Percentiles rank a stretch among this genome's conserved stretches.
Conservation (phyloP, 2,888 invertebrate genomes). For the Dichetophora obliterata region DNA sequence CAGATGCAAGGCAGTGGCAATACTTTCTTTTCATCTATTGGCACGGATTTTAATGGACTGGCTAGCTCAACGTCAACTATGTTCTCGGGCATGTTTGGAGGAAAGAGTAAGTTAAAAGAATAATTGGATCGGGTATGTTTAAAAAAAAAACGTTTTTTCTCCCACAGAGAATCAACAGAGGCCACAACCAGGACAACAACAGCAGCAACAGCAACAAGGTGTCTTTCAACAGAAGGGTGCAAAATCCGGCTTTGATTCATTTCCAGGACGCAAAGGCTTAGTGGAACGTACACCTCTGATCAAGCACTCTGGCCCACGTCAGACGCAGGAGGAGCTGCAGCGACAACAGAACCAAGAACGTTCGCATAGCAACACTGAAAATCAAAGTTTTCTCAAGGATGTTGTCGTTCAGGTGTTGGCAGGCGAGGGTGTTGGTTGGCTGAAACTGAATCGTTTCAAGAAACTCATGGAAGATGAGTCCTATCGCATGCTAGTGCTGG, state of each 20-base stretch:
- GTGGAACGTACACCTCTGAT: conserved; percentile 92
- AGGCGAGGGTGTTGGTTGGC: conserved; percentile 85
- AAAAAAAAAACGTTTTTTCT: not conserved
- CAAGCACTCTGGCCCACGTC: conserved; percentile 81
- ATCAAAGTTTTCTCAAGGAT: conserved; percentile 94
- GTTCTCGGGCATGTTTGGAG: conserved; percentile 94
- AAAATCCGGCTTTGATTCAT: conserved; percentile 77
- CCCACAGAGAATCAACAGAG: conserved; percentile 61
- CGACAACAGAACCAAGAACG: conserved; percentile 79
- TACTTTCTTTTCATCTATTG: conserved; percentile 91
- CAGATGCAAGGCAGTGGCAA: conserved; percentile 75
- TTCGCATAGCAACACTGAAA: conserved; percentile 86
- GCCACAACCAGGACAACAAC: conserved; percentile 53
- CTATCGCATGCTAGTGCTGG: conserved; percentile 94
- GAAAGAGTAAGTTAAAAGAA: conserved; percentile 32
- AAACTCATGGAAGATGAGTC: conserved; percentile 99
- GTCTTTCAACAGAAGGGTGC: conserved; percentile 54
- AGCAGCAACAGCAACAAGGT: conserved; percentile 51
- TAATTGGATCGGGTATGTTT: too few species aligned
- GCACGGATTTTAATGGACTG: conserved; percentile 91
- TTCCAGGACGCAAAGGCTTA: conserved; percentile 84
- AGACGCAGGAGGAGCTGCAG: conserved; percentile 77
- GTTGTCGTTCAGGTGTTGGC: conserved; percentile 72
- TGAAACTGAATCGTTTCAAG: conserved; percentile 91
- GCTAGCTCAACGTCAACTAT: conserved; percentile 94